These are phyloP conservation scores for Tipula confusa DNA, from an alignment of 2,888 invertebrate species.

Conservation along the genomic window DNA sequence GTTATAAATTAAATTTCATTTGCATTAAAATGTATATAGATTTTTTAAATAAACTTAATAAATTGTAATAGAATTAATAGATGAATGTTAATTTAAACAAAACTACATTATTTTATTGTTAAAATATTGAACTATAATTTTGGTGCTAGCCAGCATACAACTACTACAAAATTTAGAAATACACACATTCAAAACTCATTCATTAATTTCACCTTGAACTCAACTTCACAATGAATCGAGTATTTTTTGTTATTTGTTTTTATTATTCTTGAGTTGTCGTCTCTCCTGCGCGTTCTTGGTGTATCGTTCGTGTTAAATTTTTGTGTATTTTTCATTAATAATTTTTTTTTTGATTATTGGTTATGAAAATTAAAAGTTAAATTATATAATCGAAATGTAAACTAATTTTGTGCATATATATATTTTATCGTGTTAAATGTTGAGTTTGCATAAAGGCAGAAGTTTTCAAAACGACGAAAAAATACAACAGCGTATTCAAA, in stretches of 20 bases:
- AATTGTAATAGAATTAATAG: neutral
- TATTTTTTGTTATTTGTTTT: neutral
- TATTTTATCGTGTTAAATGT: neutral
- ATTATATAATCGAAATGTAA: neutral
- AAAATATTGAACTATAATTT: neutral
- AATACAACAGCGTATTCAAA: neutral
- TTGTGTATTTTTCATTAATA: neutral
- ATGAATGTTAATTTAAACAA: neutral
- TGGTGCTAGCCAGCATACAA: neutral
- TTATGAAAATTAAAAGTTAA: neutral
- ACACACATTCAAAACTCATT: neutral
- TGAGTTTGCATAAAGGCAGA: neutral
- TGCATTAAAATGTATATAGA: neutral
- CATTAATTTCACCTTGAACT: conserved; percentile 13
- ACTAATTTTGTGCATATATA: neutral
- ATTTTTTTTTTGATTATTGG: neutral
- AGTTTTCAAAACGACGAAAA: neutral
- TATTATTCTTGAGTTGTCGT: neutral
- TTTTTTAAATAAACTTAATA: neutral
- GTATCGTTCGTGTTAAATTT: neutral
- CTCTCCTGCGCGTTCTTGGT: neutral
- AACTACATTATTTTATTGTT: neutral
- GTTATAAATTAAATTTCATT: neutral
- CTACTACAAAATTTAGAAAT: neutral
- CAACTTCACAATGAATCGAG: neutral